Evolutionary conservation across 2,888 invertebrate genomes (phyloP).

Genomic region (Agapostemon virescens): DNA sequence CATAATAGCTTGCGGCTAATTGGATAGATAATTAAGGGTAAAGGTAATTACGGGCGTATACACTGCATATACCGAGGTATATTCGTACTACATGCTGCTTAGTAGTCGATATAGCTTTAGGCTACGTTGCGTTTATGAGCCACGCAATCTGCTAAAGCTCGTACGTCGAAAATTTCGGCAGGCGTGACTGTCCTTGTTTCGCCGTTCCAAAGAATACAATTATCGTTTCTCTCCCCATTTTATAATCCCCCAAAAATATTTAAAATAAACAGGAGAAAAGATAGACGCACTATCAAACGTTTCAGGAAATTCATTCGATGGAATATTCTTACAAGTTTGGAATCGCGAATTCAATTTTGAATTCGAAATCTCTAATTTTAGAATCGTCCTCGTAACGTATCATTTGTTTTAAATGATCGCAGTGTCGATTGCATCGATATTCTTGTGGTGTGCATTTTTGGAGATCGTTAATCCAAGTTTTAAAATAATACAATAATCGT

Average conservation of each 20-base stretch:
- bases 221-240: neutral
- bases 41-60: slow-evolving; percentile 79
- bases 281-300: no score
- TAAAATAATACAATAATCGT: no score
- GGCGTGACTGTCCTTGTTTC: neutral
- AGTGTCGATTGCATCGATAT: no score
- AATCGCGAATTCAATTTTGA: no score
- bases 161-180: slow-evolving; percentile 69
- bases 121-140: slow-evolving; percentile 75
- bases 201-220: neutral
- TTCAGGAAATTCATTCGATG: no score
- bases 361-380: no score
- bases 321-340: no score
- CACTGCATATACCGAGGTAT: slow-evolving; percentile 69
- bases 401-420: no score
- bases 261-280: no score
- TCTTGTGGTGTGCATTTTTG: no score
- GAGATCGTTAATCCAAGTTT: accelerated
- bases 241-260: neutral
- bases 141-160: slow-evolving; percentile 72
- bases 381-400: no score
- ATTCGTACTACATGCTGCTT: slow-evolving; percentile 73
- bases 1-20: slow-evolving; percentile 80
- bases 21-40: slow-evolving; percentile 81
- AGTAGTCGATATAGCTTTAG: slow-evolving; percentile 78